Evolutionary conservation across 2,888 invertebrate species (phyloP).

Genomic region (Petrophora chlorosata): DNA sequence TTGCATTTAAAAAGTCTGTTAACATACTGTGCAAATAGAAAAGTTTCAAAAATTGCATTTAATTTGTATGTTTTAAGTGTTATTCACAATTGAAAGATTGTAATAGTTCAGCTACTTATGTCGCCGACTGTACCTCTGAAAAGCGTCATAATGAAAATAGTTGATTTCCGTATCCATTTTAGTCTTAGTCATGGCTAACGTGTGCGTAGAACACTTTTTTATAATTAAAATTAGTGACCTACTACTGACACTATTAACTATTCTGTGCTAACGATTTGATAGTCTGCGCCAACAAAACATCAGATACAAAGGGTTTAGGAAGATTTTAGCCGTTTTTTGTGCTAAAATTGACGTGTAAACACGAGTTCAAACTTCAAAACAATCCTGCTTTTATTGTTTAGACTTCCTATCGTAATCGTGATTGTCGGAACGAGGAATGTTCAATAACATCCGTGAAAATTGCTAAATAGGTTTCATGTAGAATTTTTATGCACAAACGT

Average conservation of each 20-base stretch:
- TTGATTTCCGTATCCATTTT: slow-evolving; percentile 17
- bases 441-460: background rate
- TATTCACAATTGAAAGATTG: no score
- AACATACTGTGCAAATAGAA: no score
- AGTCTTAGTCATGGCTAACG: slow-evolving; percentile 12
- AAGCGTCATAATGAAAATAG: slow-evolving; percentile 14
- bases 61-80: no score
- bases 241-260: no score
- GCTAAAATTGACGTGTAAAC: background rate
- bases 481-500: slow-evolving; percentile 3
- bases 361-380: no score
- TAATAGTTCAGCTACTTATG: no score
- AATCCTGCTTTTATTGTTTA: background rate
- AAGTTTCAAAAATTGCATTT: no score
- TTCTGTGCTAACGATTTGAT: slow-evolving; percentile 4
- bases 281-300: background rate
- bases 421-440: background rate
- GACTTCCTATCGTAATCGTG: background rate
- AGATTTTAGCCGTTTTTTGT: background rate
- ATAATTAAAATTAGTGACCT: slow-evolving; percentile 5
- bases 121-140: slow-evolving; percentile 4
- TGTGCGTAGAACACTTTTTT: slow-evolving; percentile 6
- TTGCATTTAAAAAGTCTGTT: no score
- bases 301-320: background rate
- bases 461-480: background rate